Evolutionary conservation across 2,888 invertebrate species (phyloP), one percentile per base, ranked within the genome.

Genomic region (Panorpa germanica): DNA sequence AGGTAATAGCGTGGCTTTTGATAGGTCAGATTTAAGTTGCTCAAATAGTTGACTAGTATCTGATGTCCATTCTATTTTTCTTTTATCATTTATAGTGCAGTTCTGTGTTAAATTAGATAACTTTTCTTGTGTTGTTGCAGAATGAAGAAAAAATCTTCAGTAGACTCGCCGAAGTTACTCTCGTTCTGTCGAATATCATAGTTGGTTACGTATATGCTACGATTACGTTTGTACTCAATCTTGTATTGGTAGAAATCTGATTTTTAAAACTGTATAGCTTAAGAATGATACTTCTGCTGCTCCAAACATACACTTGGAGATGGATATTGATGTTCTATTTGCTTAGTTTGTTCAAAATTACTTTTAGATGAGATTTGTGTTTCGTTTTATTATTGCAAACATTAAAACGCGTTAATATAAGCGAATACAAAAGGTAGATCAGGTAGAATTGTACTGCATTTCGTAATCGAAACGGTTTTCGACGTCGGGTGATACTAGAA

Each of bases 401-500:
- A 8, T 4, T 13, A 11, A 4, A 24, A 6, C 5, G 12, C 24
- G 11, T 24, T 14, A 10, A 24, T 13, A n/a, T 24, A 7, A 7
- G 9, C 9, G 7, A 6, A 6, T 19, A 19, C 19, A 6, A 19
- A 19, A 7, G 19, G n/a, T n/a, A 36, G 13, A 38, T 40, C 5
- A 40, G 22, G 7, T 32, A 39, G 13, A 40, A 40, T 18, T 40
- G 40, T 3, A 38, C 40, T 1, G 45, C 43, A 19, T 47, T 47
- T 1, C 40, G 21, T 1, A 47, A 37, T 3, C 44, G 44, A 17
- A 43, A 45, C 6, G 40, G 36, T 46, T 47, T 50, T 5, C 33
- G 34, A 46, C 45, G 5, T 37, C 43, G 8, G 34, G 24, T 3
- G 34, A 34, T 3, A 50, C 39, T 5, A 44, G 45, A n/a, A 53